A percentile compares a stretch with the other conserved stretches of the same genome.
Conservation (phyloP, 2,113 vertebrate species). For the Sander lucioperca region DNA sequence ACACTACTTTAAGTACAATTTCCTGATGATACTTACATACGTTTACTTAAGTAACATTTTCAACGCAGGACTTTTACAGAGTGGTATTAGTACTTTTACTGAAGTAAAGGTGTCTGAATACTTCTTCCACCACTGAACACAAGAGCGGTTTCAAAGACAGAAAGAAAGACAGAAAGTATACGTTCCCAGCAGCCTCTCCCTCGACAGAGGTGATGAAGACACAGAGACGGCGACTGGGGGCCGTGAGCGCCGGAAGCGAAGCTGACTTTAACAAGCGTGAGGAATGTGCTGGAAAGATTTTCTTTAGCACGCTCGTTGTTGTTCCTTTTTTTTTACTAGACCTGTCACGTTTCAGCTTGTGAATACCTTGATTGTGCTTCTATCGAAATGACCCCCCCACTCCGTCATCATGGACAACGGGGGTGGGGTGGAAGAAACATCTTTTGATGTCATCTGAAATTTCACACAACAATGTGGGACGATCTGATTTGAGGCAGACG, state of each 20-base stretch:
- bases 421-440: conserved; percentile 21
- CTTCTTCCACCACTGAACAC: too few relatives aligned
- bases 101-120: too few relatives aligned
- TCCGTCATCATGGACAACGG: conserved; percentile 36
- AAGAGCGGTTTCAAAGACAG: conserved; percentile 9
- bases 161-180: not conserved
- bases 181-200: conserved; percentile 17
- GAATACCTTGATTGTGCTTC: conserved; percentile 78
- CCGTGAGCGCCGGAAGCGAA: conserved; percentile 58
- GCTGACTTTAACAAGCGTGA: conserved; percentile 70
- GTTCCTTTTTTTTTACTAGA: conserved; percentile 57
- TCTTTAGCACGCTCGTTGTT: conserved; percentile 63
- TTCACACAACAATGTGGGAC: conserved; percentile 80
- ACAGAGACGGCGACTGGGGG: conserved; percentile 46
- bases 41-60: too few relatives aligned
- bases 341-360: conserved; percentile 66
- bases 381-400: conserved; percentile 62
- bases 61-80: too few relatives aligned
- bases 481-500: conserved; percentile 81
- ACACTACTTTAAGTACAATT: too few relatives aligned
- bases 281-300: conserved; percentile 70
- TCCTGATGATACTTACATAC: too few relatives aligned
- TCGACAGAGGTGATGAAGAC: conserved; percentile 64
- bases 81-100: too few relatives aligned
- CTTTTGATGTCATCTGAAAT: conserved; percentile 83